Evolutionary conservation across 1,140 invertebrate genomes (phyloP).

Genomic region (Linepithema humile): DNA sequence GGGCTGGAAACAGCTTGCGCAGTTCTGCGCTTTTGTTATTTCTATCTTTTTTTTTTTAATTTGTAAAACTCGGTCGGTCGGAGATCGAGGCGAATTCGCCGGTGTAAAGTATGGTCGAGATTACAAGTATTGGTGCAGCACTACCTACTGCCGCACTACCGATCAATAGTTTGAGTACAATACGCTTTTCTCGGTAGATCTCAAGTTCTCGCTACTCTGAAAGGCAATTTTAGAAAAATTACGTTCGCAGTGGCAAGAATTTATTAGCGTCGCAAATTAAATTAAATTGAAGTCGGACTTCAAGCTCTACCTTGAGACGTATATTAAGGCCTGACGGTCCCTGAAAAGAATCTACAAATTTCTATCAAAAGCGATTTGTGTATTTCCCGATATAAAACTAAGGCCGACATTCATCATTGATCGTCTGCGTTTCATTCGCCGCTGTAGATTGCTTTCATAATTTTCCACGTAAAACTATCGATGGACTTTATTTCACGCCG

Average conservation of each 20-base stretch:
- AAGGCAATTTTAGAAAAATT: slow-evolving; percentile 35
- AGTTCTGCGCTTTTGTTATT: slow-evolving; percentile 18
- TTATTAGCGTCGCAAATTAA: slow-evolving; percentile 20
- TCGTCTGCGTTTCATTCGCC: neutral
- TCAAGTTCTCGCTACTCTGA: slow-evolving; percentile 15
- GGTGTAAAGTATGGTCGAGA: slow-evolving; percentile 41
- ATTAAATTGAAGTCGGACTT: slow-evolving; percentile 3
- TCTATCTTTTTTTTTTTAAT: slow-evolving; percentile 23
- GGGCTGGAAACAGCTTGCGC: slow-evolving; percentile 8
- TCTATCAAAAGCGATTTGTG: neutral
- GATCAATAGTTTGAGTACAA: slow-evolving; percentile 50
- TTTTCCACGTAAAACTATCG: neutral
- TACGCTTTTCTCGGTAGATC: slow-evolving; percentile 37
- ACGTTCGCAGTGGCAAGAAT: neutral
- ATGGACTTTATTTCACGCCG: neutral
- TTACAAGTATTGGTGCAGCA: slow-evolving; percentile 47
- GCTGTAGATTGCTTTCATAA: neutral
- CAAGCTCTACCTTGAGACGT: neutral
- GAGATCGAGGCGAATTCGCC: slow-evolving; percentile 26
- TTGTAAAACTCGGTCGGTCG: slow-evolving; percentile 46
- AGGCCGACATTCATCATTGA: neutral
- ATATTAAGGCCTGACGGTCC: neutral
- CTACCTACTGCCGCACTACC: slow-evolving; percentile 31
- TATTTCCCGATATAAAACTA: neutral
- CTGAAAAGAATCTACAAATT: neutral